These are phyloP conservation scores for Pelobates fuscus DNA, from an alignment of 2,113 vertebrate genomes.

Conservation along the genomic window DNA sequence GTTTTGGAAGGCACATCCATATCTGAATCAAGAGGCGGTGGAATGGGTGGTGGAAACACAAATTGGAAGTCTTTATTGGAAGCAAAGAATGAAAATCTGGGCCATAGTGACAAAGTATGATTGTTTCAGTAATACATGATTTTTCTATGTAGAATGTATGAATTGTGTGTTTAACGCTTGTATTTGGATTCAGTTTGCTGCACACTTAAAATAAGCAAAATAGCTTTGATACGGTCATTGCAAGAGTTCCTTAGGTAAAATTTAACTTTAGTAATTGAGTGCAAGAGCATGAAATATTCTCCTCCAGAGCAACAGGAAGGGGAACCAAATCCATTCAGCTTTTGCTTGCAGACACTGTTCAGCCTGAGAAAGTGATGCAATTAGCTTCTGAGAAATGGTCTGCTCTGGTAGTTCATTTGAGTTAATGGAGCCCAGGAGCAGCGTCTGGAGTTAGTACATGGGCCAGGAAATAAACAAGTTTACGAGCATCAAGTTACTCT, in stretches of 20 bases:
- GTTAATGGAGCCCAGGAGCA: conserved; percentile 58
- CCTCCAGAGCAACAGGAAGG: not conserved
- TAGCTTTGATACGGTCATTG: not conserved
- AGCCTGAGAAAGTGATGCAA: conserved; percentile 51
- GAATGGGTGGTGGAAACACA: conserved; percentile 61
- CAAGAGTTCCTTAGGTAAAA: not conserved
- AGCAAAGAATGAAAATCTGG: conserved; percentile 88
- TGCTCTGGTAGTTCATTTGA: conserved; percentile 58
- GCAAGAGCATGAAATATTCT: not conserved
- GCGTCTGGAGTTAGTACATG: conserved; percentile 49
- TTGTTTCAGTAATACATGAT: not conserved
- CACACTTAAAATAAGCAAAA: not conserved
- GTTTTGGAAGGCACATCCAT: conserved; percentile 83
- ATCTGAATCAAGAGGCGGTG: conserved; percentile 77
- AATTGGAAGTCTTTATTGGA: conserved; percentile 92
- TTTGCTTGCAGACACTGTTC: conserved; percentile 43
- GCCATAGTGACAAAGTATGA: conserved; percentile 92
- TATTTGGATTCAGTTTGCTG: too few species aligned
- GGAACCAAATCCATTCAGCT: not conserved
- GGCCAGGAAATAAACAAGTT: not conserved
- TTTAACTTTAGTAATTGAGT: not conserved
- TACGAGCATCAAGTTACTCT: not conserved
- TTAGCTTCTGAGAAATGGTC: conserved; percentile 51
- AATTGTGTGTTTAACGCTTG: too few species aligned
- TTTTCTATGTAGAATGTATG: not conserved